Evolutionary conservation across 2,888 invertebrate genomes (phyloP), one percentile per base, ranked within the genome.

Genomic region (Rhingia rostrata): DNA sequence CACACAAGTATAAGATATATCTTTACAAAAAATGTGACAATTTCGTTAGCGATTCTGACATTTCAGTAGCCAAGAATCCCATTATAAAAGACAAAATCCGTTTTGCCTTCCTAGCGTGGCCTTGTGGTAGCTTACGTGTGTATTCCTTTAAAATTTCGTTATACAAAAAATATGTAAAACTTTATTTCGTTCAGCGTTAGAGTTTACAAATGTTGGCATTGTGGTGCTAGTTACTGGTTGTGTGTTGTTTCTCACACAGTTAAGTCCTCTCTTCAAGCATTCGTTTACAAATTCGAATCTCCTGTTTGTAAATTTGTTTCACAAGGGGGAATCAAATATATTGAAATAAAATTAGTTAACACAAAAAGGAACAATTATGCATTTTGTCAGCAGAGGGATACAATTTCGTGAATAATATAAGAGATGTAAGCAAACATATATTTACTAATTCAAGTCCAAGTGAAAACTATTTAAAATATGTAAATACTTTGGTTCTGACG

Each of bases 41-140:
- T 70, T 58, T 58, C 58, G 43, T 72, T 64, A 70, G 70, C 56
- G 70, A 78, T 2, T 22, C 1, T 63, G 39, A 79, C 78, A 37
- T 53, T 79, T 66, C 66, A 58, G 64, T 51, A 72, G 79, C 72
- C 72, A 79, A 79, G 79, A 79, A 66, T 79, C 60, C 64, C 69
- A 64, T 72, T 53, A 45, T 64, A 72, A 60, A 79, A 72, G 72
- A 79, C 70, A 41, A 70, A 79, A 79, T 72, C 72, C 72, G 60
- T 79, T 72, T 79, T 66, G 64, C 51, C 64, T 79, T 79, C 58
- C 72, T 66, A 58, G 61, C 64, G 14, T 63, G 77, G 56, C 79
- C 72, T 79, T 79, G 70, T 58, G 51, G 43, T 54, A 9, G n/a
- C 49, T 35, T 58, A 49, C 14, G 63, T 58, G 49, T 45, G 37